Evolutionary conservation across 2,888 invertebrate species (phyloP).

Genomic region (Orchesellides sinensis): DNA sequence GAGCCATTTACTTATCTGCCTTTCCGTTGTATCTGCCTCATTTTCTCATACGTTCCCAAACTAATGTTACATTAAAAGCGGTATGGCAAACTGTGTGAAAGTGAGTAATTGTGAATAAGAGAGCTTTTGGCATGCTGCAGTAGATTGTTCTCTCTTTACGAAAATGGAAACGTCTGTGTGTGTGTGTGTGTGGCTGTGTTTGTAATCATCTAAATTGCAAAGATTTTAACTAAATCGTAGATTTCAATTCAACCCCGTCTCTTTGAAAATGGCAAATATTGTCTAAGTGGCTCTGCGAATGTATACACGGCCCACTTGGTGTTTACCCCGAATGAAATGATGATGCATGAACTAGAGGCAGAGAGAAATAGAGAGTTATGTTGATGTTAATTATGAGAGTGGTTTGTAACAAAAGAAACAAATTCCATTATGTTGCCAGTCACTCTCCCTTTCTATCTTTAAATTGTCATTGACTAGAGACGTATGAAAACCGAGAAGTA

Average conservation of each 20-base stretch:
- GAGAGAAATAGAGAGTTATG: too few species aligned
- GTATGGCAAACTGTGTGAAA: constrained; percentile 39
- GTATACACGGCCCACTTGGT: neutral
- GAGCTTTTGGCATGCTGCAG: constrained; percentile 36
- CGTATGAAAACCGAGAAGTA: too few species aligned
- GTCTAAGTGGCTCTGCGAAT: neutral
- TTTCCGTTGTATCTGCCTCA: neutral
- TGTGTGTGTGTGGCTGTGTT: constrained; percentile 44
- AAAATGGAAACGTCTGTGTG: constrained; percentile 45
- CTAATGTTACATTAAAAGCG: constrained; percentile 11
- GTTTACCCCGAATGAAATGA: neutral
- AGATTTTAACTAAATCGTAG: constrained; percentile 61
- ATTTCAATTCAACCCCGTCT: constrained; percentile 46
- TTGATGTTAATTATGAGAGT: too few species aligned
- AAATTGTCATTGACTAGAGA: too few species aligned
- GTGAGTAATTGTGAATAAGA: constrained; percentile 54
- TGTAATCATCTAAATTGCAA: constrained; percentile 62
- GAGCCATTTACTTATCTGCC: neutral
- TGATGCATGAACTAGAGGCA: too few species aligned
- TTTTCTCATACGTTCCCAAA: neutral
- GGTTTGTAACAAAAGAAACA: too few species aligned
- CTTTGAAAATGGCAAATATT: constrained; percentile 53
- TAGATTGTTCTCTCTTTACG: constrained; percentile 26
- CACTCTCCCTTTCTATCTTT: too few species aligned
- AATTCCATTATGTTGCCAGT: too few species aligned